Evolutionary conservation across 2,797 vertebrate species (phyloP).

Genomic region (Megalops cyprinoides): DNA sequence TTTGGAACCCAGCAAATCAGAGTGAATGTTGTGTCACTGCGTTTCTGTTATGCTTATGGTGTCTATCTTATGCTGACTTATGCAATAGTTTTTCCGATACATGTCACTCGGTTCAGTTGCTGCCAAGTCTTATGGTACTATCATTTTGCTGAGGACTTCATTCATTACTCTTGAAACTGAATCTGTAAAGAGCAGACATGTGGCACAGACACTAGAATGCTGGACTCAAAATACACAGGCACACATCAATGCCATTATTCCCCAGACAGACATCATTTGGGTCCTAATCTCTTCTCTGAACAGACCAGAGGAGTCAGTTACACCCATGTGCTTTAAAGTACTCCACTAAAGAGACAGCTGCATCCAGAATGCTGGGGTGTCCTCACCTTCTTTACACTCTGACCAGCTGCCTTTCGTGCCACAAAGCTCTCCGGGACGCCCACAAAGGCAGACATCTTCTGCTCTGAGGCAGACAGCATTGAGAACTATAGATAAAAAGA

Average conservation of each 20-base stretch:
- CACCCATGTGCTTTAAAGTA: not conserved
- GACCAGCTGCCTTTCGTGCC: conserved; percentile 87
- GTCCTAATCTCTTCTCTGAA: too few relatives aligned
- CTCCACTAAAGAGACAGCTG: not conserved
- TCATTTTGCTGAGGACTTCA: too few relatives aligned
- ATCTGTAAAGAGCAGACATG: too few relatives aligned
- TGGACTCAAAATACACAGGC: not conserved
- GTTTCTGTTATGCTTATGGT: too few relatives aligned
- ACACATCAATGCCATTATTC: not conserved
- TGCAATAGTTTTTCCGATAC: too few relatives aligned
- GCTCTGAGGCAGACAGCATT: conserved; percentile 83
- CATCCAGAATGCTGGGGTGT: not conserved
- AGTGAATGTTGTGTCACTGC: too few relatives aligned
- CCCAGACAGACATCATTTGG: not conserved
- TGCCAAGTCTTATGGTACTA: too few relatives aligned
- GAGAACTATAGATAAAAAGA: conserved; percentile 72
- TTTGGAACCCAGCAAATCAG: too few relatives aligned
- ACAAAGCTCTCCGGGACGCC: conserved; percentile 91
- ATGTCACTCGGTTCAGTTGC: too few relatives aligned
- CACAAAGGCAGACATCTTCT: conserved; percentile 79
- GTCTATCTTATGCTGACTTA: too few relatives aligned
- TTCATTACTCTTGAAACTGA: too few relatives aligned
- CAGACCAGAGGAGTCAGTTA: not conserved
- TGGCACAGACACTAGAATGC: too few relatives aligned
- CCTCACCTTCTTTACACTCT: conserved; percentile 85